Base-by-base conservation (phyloP, 2,113 vertebrate species). In the Cyanoramphus novaezelandiae region DNA sequence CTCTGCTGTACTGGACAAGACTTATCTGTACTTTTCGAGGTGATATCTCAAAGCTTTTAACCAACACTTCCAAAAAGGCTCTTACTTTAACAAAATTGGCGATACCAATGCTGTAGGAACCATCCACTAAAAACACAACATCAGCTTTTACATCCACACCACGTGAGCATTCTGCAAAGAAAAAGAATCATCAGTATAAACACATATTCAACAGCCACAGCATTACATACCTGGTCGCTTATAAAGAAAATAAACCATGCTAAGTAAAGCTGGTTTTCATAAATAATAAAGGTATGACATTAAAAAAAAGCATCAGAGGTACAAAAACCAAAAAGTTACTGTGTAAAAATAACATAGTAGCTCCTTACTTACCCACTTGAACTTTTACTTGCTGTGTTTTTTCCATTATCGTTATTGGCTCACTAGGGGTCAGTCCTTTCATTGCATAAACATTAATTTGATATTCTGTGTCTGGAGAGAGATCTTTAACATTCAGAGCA, bases 1-100 rank as follows among this genome's bases (percentile, higher is more conserved):
- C 99, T 91, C 99, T 98, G 98, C 99, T 99, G 95, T 99, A 99
- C 90, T 99, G 99, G 71, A 99, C 99, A 97, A 99, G 98, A 88
- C 99, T 99, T 97, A 99, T 99, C 98, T 99, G 99, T 83, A 99
- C 99, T 94, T 99, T 99, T 31, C 98, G 95, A 11, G 98, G 97
- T 17, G 99, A 99, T 72, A 99, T 99, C 96, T 99, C 99, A 96
- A 99, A 99, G 81, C 98, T 98, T 96, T 99, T 99, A 87, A 99
- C 98, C 74, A 99, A 97, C 91, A 99, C 99, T 98, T 99, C 99
- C 94, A 99, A 97, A 98, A 99, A 99, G 55, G 98, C 98, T 98
- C 98, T 98, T 35, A 99, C 99, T 98, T 99, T 99, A 55, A 99
- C 99, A 83, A 99, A 99, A 97, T 99, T 99, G 83, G 98, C 98